These are phyloP conservation scores for Candidula unifasciata DNA, from an alignment of 2,888 invertebrate species.

Conservation along the genomic window DNA sequence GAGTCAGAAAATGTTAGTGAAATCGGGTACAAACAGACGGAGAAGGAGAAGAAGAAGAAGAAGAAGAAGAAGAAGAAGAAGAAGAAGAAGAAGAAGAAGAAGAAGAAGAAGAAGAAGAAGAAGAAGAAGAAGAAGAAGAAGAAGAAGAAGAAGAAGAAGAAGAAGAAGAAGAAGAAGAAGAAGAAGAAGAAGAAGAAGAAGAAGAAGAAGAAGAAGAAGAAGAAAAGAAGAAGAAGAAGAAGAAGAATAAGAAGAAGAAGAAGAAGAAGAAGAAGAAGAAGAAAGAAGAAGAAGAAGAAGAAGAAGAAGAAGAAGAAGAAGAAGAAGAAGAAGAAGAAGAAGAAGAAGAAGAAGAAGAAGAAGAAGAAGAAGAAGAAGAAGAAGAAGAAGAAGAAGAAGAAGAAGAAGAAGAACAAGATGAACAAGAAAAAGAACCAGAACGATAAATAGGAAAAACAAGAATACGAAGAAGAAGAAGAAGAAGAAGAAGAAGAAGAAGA, in stretches of 20 bases:
- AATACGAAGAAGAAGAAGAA: rapidly evolving
- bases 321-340: neutral
- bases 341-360: too few relatives aligned
- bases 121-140: conserved; percentile 6
- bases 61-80: neutral
- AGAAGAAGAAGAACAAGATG: too few relatives aligned
- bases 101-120: conserved; percentile 8
- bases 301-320: neutral
- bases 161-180: conserved; percentile 22
- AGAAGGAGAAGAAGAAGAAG: too few relatives aligned
- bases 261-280: conserved; percentile 4
- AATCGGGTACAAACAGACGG: too few relatives aligned
- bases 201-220: conserved; percentile 30
- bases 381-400: neutral
- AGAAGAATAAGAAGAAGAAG: conserved; percentile 1
- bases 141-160: conserved; percentile 18
- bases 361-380: neutral
- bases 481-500: too few relatives aligned
- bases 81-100: neutral
- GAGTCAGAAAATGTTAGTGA: too few relatives aligned
- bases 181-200: conserved; percentile 28
- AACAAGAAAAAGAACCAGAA: too few relatives aligned
- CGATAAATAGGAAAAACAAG: too few relatives aligned
- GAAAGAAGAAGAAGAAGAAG: neutral
- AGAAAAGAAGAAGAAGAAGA: conserved; percentile 30